These are phyloP conservation scores for Rhinella marina DNA, from an alignment of 2,797 vertebrate genomes.

Conservation along the genomic window DNA sequence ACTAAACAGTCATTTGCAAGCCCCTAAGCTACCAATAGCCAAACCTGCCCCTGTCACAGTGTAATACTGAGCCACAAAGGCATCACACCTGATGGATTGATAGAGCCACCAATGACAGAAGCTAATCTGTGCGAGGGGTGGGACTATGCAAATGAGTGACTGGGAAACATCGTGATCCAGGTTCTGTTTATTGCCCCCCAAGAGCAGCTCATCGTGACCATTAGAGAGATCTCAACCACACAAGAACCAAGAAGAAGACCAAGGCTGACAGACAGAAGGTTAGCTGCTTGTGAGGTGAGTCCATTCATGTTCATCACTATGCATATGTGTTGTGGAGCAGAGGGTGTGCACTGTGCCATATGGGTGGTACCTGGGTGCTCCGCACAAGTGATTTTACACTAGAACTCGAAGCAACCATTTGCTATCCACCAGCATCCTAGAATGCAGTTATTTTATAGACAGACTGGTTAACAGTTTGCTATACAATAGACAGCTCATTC, in stretches of 20 bases:
- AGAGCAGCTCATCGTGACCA: slow-evolving; percentile 50
- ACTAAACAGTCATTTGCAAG: slow-evolving; percentile 45
- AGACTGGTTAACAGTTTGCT: neutral
- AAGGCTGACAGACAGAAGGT: slow-evolving; percentile 3
- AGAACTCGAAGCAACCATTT: neutral
- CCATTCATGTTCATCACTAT: neutral
- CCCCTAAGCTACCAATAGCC: slow-evolving; percentile 58
- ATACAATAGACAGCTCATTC: neutral
- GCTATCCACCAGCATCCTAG: neutral
- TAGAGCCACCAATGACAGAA: slow-evolving; percentile 39
- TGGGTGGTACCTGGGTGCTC: neutral
- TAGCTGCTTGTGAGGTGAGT: slow-evolving; percentile 42
- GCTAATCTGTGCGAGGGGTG: slow-evolving; percentile 29
- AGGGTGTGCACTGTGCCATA: slow-evolving; percentile 23
- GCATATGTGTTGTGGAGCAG: neutral
- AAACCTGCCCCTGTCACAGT: slow-evolving; percentile 19
- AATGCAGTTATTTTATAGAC: neutral
- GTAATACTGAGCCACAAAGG: slow-evolving; percentile 45
- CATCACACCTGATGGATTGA: slow-evolving; percentile 55
- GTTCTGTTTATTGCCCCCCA: slow-evolving; percentile 56
- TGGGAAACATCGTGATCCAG: slow-evolving; percentile 60
- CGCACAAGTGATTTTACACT: slow-evolving; percentile 9
- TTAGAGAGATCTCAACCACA: slow-evolving; percentile 14
- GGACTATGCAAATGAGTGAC: slow-evolving; percentile 57
- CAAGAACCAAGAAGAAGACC: neutral